Conservation (phyloP, 2,888 invertebrate species). For the Drosophila paracracens region DNA sequence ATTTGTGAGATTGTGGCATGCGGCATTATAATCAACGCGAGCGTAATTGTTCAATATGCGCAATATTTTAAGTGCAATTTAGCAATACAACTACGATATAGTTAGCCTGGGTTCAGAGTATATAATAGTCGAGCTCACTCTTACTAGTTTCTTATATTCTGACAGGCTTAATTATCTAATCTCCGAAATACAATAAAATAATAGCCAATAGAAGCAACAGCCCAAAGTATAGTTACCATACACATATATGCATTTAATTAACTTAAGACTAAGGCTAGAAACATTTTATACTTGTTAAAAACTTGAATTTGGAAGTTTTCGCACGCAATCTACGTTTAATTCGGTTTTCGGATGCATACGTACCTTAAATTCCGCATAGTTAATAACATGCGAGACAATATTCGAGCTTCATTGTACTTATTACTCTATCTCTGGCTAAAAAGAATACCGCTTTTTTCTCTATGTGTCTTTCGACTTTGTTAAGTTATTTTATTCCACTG, state of each 20-base stretch:
- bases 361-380: background rate
- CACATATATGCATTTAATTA: background rate
- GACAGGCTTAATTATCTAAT: background rate
- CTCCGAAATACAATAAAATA: background rate
- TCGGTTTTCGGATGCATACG: background rate
- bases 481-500: background rate
- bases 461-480: background rate
- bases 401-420: background rate
- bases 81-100: background rate
- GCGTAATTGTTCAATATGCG: background rate
- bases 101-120: background rate
- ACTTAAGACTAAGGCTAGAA: background rate
- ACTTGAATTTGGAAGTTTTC: background rate
- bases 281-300: background rate
- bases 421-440: background rate
- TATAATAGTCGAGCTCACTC: background rate
- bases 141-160: background rate
- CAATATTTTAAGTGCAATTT: background rate
- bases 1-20: background rate
- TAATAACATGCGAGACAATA: slow-evolving; percentile 2
- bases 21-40: background rate
- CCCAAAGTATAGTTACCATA: background rate
- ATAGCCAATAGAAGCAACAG: background rate
- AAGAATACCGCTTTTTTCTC: background rate
- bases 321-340: background rate